Conservation (phyloP, 2,113 vertebrate genomes). For the Corynorhinus townsendii region DNA sequence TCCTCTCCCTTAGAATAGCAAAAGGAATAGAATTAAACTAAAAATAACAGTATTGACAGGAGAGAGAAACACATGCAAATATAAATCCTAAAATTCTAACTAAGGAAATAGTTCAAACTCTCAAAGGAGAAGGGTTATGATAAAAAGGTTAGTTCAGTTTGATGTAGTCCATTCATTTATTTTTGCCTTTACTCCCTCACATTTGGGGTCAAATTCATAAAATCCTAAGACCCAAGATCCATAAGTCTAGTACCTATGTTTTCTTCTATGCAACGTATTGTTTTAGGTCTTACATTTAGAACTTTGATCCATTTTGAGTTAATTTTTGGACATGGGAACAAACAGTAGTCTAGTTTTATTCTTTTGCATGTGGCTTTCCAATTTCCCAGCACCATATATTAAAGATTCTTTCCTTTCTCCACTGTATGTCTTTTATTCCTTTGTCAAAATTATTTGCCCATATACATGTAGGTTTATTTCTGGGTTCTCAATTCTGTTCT, state of each 20-base stretch:
- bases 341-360: neutral
- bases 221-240: neutral
- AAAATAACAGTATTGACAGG: neutral
- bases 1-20: neutral
- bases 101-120: neutral
- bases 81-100: neutral
- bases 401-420: neutral
- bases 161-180: neutral
- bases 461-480: neutral
- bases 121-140: neutral
- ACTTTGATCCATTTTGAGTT: neutral
- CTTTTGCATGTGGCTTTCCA: neutral
- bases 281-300: neutral
- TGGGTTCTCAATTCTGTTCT: neutral
- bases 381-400: neutral
- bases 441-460: neutral
- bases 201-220: neutral
- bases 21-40: neutral
- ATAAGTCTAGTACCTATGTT: neutral
- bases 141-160: neutral
- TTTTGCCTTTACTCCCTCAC: neutral
- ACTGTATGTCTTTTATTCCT: neutral
- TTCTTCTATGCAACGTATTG: neutral
- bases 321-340: neutral
- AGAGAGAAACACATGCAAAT: neutral